phyloP scores from a whole-genome alignment of 2,113 vertebrate genomes.

The rabbit (Oryctolagus cuniculus) region mOryCun1.1 NC_091441.1:16358501-16359000 shows the following conservation, averaged over 20 bases:
- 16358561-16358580: neutral
- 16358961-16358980: neutral
- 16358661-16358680: neutral
- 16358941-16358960: neutral
- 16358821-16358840: neutral
- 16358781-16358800: slow-evolving; percentile 1
- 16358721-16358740: slow-evolving; percentile 29
- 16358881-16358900: slow-evolving; percentile 19
- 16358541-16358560: neutral
- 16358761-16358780: slow-evolving; percentile 21
- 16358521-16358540: neutral
- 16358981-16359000: neutral
- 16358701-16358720: slow-evolving; percentile 3
- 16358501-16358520: neutral
- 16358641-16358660: neutral
- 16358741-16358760: neutral
- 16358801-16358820: neutral
- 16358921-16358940: slow-evolving; percentile 32
- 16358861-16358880: neutral
- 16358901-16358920: slow-evolving; percentile 39
- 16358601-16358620: neutral
- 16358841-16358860: slow-evolving; percentile 18
- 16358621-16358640: neutral
- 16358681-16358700: neutral
- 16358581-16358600: neutral